Conservation (phyloP, 2,797 vertebrate species). For the Pseudochromis fuscus region DNA sequence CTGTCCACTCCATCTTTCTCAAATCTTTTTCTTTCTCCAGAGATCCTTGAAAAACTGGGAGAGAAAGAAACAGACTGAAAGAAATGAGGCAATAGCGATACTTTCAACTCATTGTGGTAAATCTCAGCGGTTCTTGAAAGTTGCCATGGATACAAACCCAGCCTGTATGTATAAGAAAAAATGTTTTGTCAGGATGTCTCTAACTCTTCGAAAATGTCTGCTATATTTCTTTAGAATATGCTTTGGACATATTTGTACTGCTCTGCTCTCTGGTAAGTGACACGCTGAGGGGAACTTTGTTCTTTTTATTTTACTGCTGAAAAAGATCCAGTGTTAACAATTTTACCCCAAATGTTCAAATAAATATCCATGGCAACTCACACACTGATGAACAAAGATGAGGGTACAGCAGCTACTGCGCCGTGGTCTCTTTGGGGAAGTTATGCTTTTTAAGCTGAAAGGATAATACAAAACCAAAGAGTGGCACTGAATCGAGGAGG, state of each 20-base stretch:
- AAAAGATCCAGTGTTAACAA: slow-evolving; percentile 27
- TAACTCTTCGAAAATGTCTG: slow-evolving; percentile 51
- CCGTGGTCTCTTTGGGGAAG: slow-evolving; percentile 40
- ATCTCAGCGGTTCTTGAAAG: slow-evolving; percentile 66
- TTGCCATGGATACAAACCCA: slow-evolving; percentile 77
- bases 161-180: slow-evolving; percentile 50
- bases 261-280: slow-evolving; percentile 20
- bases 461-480: slow-evolving; percentile 59
- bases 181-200: slow-evolving; percentile 51
- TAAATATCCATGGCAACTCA: slow-evolving; percentile 37
- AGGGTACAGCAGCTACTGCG: slow-evolving; percentile 31
- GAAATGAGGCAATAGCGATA: slow-evolving; percentile 63
- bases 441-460: slow-evolving; percentile 63
- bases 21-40: slow-evolving; percentile 69
- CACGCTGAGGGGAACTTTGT: slow-evolving; percentile 13
- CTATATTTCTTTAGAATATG: slow-evolving; percentile 38
- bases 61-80: slow-evolving; percentile 55
- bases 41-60: slow-evolving; percentile 71
- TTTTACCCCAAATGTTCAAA: slow-evolving; percentile 27
- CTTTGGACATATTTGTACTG: slow-evolving; percentile 24
- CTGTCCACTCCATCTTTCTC: slow-evolving; percentile 71
- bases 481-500: slow-evolving; percentile 57
- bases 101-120: slow-evolving; percentile 67
- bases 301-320: not conserved
- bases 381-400: slow-evolving; percentile 43